Percentiles rank a stretch among this genome's conserved stretches.
Evolutionary conservation across 2,113 vertebrate genomes (phyloP).

Genomic region (Calyptommatus sinebrachiatus): DNA sequence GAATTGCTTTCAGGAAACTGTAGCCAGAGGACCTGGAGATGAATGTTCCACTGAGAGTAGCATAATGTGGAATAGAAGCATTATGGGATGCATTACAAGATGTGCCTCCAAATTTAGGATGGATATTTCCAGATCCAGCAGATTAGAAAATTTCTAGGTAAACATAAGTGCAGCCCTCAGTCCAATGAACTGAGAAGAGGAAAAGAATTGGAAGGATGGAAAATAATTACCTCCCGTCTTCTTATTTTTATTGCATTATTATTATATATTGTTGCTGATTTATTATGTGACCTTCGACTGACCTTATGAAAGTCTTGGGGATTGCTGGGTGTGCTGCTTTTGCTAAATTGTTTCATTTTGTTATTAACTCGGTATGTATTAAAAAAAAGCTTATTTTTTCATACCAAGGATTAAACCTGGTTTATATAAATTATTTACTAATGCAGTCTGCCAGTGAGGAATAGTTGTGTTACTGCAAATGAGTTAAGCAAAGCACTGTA

Average conservation of each 20-base stretch:
- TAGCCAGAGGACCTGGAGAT: not conserved
- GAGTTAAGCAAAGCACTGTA: not conserved
- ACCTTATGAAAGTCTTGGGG: not conserved
- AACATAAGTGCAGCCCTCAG: not conserved
- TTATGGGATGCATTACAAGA: not conserved
- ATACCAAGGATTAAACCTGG: conserved; percentile 5
- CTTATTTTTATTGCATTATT: conserved; percentile 10
- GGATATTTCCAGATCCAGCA: not conserved
- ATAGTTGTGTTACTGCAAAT: not conserved
- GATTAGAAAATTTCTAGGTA: not conserved
- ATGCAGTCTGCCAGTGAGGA: conserved; percentile 9
- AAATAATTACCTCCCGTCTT: not conserved
- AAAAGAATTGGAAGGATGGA: not conserved
- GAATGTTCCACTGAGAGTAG: not conserved
- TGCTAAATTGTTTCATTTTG: not conserved
- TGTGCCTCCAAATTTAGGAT: not conserved
- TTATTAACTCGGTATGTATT: not conserved
- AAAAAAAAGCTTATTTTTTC: conserved; percentile 7
- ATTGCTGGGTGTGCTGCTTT: not conserved
- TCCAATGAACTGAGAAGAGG: not conserved
- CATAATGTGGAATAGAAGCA: not conserved
- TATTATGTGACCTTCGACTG: not conserved
- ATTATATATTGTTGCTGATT: conserved; percentile 1
- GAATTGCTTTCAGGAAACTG: not conserved
- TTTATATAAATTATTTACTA: not conserved